phyloP scores from a whole-genome alignment of 2,797 vertebrate species.

The Pelodytes ibericus region DNA sequence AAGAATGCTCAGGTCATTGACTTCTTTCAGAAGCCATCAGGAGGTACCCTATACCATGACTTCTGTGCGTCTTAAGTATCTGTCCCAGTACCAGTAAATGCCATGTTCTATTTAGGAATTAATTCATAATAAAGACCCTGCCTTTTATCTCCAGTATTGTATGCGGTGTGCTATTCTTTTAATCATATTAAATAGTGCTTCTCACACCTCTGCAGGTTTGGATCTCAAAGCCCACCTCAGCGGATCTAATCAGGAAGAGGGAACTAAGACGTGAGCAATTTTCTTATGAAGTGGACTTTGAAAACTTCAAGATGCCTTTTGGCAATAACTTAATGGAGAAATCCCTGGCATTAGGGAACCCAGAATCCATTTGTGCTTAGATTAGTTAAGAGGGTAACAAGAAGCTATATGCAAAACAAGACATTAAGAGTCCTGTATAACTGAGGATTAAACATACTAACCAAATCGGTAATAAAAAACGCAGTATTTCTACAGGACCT shows the following conservation, averaged over 20 bases:
- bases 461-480: no score
- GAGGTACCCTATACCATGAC: no score
- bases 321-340: constrained; percentile 72
- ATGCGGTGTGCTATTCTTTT: no score
- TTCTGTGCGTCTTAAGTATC: no score
- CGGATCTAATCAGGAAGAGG: constrained; percentile 75
- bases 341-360: constrained; percentile 55
- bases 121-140: background rate
- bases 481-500: no score
- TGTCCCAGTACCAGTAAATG: no score
- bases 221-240: constrained; percentile 77
- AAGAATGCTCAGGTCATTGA: no score
- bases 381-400: background rate
- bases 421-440: no score
- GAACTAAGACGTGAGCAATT: constrained; percentile 69
- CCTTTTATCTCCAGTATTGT: background rate
- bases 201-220: constrained; percentile 73
- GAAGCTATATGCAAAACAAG: no score
- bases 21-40: no score
- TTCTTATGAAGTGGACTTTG: constrained; percentile 75
- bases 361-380: background rate
- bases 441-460: no score
- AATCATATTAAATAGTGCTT: background rate
- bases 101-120: no score
- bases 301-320: constrained; percentile 80